These are phyloP conservation scores for Pseudocheirus occidentalis DNA, from an alignment of 2,797 vertebrate species.

Conservation along the genomic window DNA sequence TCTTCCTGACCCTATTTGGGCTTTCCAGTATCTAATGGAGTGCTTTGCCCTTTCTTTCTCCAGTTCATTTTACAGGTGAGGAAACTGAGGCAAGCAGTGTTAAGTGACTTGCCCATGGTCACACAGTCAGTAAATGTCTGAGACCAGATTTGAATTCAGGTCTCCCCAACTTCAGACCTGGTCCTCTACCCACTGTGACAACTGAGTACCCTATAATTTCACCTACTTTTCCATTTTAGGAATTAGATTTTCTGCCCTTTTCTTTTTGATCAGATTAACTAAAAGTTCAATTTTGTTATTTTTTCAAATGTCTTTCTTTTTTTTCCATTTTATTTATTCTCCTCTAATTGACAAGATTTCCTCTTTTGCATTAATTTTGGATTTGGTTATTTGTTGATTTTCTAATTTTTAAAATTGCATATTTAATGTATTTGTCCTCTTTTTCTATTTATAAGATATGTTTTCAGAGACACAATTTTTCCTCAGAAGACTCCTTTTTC, in stretches of 20 bases:
- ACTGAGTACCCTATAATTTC: not conserved
- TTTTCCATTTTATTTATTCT: not conserved
- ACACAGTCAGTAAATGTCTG: not conserved
- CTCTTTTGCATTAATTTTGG: not conserved
- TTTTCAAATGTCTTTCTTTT: not conserved
- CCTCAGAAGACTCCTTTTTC: not conserved
- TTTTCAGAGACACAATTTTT: not conserved
- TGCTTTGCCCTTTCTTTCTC: not conserved
- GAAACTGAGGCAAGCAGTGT: not conserved
- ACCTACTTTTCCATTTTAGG: not conserved
- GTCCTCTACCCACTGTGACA: not conserved
- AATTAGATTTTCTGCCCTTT: not conserved
- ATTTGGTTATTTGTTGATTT: not conserved
- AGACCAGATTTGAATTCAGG: not conserved
- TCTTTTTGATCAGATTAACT: not conserved
- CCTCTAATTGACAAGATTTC: not conserved
- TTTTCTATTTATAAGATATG: not conserved
- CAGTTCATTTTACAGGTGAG: not conserved
- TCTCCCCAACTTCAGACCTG: not conserved
- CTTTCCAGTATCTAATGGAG: not conserved
- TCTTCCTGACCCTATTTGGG: not conserved
- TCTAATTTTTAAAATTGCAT: not conserved
- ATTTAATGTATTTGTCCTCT: not conserved
- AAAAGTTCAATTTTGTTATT: not conserved
- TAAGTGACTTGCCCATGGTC: not conserved